Percentiles rank a stretch among this genome's conserved stretches.
Evolutionary conservation across 1,140 invertebrate genomes (phyloP).

Genomic region (Cherax quadricarinatus): DNA sequence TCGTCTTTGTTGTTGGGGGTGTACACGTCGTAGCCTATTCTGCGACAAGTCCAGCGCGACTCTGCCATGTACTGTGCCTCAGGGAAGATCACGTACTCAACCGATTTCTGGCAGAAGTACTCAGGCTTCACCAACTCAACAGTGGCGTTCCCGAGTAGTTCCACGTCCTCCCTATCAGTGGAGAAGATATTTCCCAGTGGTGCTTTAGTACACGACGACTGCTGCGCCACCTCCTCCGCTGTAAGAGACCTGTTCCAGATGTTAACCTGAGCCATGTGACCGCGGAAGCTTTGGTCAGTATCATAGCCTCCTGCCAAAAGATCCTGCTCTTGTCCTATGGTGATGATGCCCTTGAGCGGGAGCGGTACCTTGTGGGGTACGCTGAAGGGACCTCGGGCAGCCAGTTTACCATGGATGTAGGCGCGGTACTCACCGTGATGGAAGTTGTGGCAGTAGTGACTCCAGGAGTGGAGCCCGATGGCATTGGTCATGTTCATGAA

Average conservation of each 20-base stretch:
- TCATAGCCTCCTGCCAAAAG: slow-evolving; percentile 56
- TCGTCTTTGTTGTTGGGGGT: slow-evolving; percentile 39
- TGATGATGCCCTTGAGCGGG: slow-evolving; percentile 60
- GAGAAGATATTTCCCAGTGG: slow-evolving; percentile 56
- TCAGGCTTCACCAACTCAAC: slow-evolving; percentile 29
- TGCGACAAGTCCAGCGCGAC: slow-evolving; percentile 33
- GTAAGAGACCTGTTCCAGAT: slow-evolving; percentile 61
- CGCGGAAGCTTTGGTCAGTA: slow-evolving; percentile 62
- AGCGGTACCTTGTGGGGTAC: slow-evolving; percentile 62
- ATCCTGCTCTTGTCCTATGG: slow-evolving; percentile 62
- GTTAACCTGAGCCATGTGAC: slow-evolving; percentile 57
- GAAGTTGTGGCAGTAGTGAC: slow-evolving; percentile 65
- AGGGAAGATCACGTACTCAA: slow-evolving; percentile 64
- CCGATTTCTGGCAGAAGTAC: slow-evolving; percentile 47
- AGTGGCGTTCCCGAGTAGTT: slow-evolving; percentile 52
- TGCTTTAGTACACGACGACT: slow-evolving; percentile 33
- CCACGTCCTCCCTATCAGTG: slow-evolving; percentile 52
- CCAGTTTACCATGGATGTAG: slow-evolving; percentile 57
- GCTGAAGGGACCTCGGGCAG: slow-evolving; percentile 59
- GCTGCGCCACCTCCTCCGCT: slow-evolving; percentile 39
- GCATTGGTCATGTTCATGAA: slow-evolving; percentile 64
- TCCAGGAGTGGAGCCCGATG: slow-evolving; percentile 62
- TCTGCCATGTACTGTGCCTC: slow-evolving; percentile 59
- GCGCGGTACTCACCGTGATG: slow-evolving; percentile 60
- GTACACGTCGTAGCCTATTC: slow-evolving; percentile 61